These are phyloP conservation scores for Tetropium fuscum DNA, from an alignment of 2,888 invertebrate species.

Conservation along the genomic window DNA sequence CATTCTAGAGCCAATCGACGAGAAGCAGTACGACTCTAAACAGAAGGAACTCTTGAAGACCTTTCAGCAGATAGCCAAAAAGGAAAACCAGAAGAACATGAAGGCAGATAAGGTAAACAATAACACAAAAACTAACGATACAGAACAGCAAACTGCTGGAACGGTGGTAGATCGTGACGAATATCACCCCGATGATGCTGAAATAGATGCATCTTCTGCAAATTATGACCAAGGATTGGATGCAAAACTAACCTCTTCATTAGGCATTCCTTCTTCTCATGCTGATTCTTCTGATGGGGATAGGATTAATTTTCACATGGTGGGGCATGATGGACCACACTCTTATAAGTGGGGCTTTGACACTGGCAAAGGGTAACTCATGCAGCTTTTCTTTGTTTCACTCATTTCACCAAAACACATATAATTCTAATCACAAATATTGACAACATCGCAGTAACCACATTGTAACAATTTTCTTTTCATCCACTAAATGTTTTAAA, in stretches of 20 bases:
- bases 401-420: too few species aligned
- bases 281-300: slow-evolving; percentile 59
- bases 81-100: slow-evolving; percentile 68
- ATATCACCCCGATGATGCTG: slow-evolving; percentile 34
- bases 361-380: slow-evolving; percentile 82
- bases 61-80: slow-evolving; percentile 66
- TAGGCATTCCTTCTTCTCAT: slow-evolving; percentile 52
- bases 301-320: slow-evolving; percentile 82
- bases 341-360: slow-evolving; percentile 88
- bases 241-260: slow-evolving; percentile 52
- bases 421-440: too few species aligned
- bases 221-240: slow-evolving; percentile 50
- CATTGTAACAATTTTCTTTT: too few species aligned
- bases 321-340: slow-evolving; percentile 84
- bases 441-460: too few species aligned
- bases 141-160: slow-evolving; percentile 1
- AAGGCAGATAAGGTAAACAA: slow-evolving; percentile 60
- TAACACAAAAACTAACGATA: neutral
- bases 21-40: slow-evolving; percentile 59
- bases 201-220: slow-evolving; percentile 33
- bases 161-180: slow-evolving; percentile 8
- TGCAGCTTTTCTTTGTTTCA: slow-evolving; percentile 27
- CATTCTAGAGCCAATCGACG: slow-evolving; percentile 63
- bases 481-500: too few species aligned
- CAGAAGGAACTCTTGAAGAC: slow-evolving; percentile 59